phyloP scores from a whole-genome alignment of 1,140 invertebrate genomes.

The Heliconius nattereri region DNA sequence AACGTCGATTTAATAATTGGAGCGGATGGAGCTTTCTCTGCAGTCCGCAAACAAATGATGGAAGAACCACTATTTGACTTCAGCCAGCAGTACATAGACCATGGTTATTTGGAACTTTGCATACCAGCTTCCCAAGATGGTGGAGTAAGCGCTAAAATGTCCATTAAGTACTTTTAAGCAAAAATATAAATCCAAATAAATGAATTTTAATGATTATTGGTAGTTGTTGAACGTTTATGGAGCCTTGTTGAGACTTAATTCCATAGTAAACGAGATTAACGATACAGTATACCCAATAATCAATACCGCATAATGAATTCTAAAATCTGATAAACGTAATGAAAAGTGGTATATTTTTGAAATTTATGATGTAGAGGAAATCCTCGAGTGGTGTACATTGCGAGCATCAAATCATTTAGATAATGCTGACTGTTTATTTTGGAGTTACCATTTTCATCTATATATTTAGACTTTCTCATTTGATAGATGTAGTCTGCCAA shows the following conservation, averaged over 20 bases:
- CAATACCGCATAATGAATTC: slow-evolving; percentile 36
- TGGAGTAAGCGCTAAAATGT: slow-evolving; percentile 54
- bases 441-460: slow-evolving; percentile 47
- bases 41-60: slow-evolving; percentile 90
- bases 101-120: slow-evolving; percentile 96
- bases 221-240: neutral
- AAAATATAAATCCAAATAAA: neutral
- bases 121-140: slow-evolving; percentile 88
- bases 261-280: slow-evolving; percentile 37
- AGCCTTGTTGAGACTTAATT: slow-evolving; percentile 15
- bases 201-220: neutral
- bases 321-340: slow-evolving; percentile 39
- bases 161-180: neutral
- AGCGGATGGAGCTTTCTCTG: slow-evolving; percentile 96
- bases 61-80: slow-evolving; percentile 89
- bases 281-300: slow-evolving; percentile 40
- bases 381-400: slow-evolving; percentile 36
- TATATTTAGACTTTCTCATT: slow-evolving; percentile 46
- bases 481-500: slow-evolving; percentile 50
- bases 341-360: slow-evolving; percentile 28
- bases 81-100: slow-evolving; percentile 96
- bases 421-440: slow-evolving; percentile 37
- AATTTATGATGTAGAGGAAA: slow-evolving; percentile 33
- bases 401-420: neutral
- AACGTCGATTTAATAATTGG: slow-evolving; percentile 93